A percentile compares a stretch with the other conserved stretches of the same genome.
Evolutionary conservation across 1,140 invertebrate genomes (phyloP).

Genomic region (Bombus waltoni): DNA sequence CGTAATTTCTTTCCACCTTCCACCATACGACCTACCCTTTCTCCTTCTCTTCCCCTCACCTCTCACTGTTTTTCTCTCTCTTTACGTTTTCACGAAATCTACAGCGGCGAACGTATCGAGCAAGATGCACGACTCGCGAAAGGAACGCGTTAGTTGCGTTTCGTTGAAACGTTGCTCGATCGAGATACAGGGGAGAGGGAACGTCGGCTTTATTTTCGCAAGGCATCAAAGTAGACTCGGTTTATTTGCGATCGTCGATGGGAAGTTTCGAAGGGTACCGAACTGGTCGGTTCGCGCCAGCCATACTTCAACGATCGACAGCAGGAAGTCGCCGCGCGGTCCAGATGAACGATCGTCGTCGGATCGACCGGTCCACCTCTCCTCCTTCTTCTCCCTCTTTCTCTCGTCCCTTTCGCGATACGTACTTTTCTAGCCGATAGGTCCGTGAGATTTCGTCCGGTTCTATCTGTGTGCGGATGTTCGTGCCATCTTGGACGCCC

Average conservation of each 20-base stretch:
- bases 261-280: slow-evolving; percentile 34
- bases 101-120: not conserved
- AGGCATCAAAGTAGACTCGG: slow-evolving; percentile 8
- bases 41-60: no score
- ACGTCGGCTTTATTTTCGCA: slow-evolving; percentile 11
- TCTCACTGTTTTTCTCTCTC: no score
- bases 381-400: not conserved
- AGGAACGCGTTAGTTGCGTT: not conserved
- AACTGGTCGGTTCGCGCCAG: slow-evolving; percentile 16
- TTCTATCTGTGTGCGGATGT: no score
- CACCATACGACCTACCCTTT: not conserved
- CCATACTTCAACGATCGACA: slow-evolving; percentile 54
- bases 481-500: no score
- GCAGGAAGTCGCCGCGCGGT: slow-evolving; percentile 43
- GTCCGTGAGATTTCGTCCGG: no score
- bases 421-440: not conserved
- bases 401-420: not conserved
- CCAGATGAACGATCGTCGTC: slow-evolving; percentile 42
- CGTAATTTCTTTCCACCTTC: not conserved
- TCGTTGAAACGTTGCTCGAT: not conserved
- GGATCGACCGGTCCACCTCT: slow-evolving; percentile 23
- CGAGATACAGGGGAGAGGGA: not conserved
- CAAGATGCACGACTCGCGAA: not conserved
- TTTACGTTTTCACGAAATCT: not conserved
- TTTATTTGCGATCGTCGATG: slow-evolving; percentile 25